A percentile compares a stretch with the other conserved stretches of the same genome.
Evolutionary conservation across 2,797 vertebrate species (phyloP).

Genomic region (Argya squamiceps): DNA sequence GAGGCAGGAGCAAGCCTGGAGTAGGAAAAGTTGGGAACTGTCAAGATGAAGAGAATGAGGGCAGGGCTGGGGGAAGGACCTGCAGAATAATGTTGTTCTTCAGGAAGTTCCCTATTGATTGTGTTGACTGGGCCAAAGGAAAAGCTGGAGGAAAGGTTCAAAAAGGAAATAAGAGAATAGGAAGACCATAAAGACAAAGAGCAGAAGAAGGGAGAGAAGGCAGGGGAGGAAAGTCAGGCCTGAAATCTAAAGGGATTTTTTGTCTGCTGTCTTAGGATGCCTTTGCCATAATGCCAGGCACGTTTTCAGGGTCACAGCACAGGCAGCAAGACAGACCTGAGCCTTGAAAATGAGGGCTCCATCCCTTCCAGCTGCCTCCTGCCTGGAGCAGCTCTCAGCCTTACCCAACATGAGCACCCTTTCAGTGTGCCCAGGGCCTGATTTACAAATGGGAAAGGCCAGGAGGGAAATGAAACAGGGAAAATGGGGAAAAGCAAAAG

Average conservation of each 20-base stretch:
- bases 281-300: background rate
- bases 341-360: background rate
- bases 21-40: background rate
- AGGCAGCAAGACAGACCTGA: background rate
- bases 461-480: background rate
- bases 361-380: background rate
- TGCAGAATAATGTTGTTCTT: rapidly evolving
- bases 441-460: background rate
- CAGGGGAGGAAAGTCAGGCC: background rate
- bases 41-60: background rate
- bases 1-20: background rate
- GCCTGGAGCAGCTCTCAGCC: background rate
- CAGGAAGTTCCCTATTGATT: background rate
- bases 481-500: background rate
- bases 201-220: background rate
- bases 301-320: background rate
- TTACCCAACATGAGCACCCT: background rate
- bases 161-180: background rate
- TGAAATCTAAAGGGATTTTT: background rate
- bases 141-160: background rate
- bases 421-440: background rate
- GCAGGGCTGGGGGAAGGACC: background rate
- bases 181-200: background rate
- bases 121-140: background rate
- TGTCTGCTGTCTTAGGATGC: background rate